Evolutionary conservation across 2,888 invertebrate species (phyloP).

Genomic region (Encarsia formosa): DNA sequence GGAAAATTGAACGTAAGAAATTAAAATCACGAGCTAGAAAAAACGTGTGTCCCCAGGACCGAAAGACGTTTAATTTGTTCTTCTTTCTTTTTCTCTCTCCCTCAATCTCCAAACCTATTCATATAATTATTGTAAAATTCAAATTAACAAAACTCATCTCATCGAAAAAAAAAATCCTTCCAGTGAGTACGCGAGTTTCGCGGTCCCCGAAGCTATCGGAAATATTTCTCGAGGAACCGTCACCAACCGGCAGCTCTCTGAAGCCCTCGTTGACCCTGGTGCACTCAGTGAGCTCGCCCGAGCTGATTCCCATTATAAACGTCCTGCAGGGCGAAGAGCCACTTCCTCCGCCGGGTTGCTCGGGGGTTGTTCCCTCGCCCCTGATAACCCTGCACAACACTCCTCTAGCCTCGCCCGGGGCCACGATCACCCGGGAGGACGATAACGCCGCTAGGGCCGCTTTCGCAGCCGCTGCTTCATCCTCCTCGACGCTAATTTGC

Average conservation of each 20-base stretch:
- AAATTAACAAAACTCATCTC: too few species aligned
- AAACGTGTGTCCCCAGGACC: background rate
- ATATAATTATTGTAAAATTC: too few species aligned
- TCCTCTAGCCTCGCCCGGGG: slow-evolving; percentile 35
- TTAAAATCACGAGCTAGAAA: background rate
- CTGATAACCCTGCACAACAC: slow-evolving; percentile 38
- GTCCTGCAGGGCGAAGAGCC: slow-evolving; percentile 13
- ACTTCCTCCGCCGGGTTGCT: slow-evolving; percentile 33
- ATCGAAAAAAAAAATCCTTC: background rate
- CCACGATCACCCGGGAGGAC: slow-evolving; percentile 13
- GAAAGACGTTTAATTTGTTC: slow-evolving; percentile 29
- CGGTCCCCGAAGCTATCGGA: slow-evolving; percentile 12
- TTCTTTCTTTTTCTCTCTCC: slow-evolving; percentile 28
- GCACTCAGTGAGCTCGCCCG: slow-evolving; percentile 48
- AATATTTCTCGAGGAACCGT: slow-evolving; percentile 8
- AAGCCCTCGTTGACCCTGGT: slow-evolving; percentile 37
- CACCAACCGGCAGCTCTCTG: slow-evolving; percentile 21
- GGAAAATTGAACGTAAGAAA: background rate
- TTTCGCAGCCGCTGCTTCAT: slow-evolving; percentile 11
- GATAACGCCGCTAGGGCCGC: slow-evolving; percentile 19
- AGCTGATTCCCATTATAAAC: slow-evolving; percentile 26
- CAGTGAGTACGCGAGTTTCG: slow-evolving; percentile 18
- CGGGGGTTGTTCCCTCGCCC: slow-evolving; percentile 21
- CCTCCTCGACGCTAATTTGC: background rate
- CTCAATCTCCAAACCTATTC: background rate